Conservation (phyloP, 2,113 vertebrate species). For the Lucifuga dentata region DNA sequence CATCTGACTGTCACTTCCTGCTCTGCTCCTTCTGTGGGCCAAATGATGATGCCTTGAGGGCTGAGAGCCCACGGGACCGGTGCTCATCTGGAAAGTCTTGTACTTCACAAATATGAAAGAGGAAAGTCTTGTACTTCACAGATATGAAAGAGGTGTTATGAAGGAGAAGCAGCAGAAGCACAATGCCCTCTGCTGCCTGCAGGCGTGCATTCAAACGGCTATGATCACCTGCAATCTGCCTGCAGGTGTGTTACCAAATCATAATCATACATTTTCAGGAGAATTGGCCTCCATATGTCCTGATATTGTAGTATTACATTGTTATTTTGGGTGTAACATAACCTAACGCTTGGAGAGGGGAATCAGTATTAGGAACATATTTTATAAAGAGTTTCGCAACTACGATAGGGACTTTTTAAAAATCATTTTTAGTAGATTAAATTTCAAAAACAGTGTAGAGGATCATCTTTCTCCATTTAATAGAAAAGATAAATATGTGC, state of each 20-base stretch:
- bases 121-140: background rate
- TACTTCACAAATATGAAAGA: background rate
- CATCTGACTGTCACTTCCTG: background rate
- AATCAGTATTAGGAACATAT: no score
- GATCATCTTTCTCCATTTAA: background rate
- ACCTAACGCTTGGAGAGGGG: no score
- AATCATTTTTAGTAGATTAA: no score
- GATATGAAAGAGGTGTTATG: background rate
- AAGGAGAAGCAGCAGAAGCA: background rate
- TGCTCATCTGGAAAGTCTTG: background rate
- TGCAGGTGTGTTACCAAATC: background rate
- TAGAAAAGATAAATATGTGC: background rate
- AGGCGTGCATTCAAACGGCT: constrained; percentile 29
- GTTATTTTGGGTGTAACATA: no score
- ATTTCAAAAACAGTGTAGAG: no score
- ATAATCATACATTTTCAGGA: no score
- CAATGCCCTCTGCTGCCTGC: background rate
- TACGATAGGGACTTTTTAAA: no score
- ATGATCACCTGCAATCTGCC: constrained; percentile 5
- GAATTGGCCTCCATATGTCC: no score
- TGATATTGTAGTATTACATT: no score
- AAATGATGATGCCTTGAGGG: background rate
- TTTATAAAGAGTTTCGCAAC: no score
- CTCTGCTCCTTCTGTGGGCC: background rate
- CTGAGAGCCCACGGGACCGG: background rate